Evolutionary conservation across 2,797 vertebrate genomes (phyloP), one percentile per base, ranked within the genome.

Genomic region (Sebastes matsubarae): DNA sequence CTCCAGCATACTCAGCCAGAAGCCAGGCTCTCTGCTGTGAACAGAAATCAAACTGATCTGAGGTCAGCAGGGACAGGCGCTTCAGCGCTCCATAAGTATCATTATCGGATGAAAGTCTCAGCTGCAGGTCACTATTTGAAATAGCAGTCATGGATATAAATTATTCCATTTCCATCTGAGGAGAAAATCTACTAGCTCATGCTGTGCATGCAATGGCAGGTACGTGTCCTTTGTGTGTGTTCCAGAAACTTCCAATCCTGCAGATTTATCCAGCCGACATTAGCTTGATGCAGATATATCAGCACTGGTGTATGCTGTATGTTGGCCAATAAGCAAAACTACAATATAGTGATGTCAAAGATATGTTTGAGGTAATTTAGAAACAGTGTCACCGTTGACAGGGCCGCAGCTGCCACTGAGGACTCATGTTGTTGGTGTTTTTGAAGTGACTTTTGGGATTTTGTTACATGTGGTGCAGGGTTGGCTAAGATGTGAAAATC

Each of bases 41-140:
- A 65, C 68, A 68, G 64, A 67, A 80, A 72, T 75, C 59, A 24
- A 65, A 38, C 78, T 66, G 84, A 79, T 82, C 84, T 78, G 69
- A 74, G 82, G 72, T 89, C 79, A 82, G 77, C 50, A 24, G 16
- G 13, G 38, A 65, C 60, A 22, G 8, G 24, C 58, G 29, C n/a
- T 8, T 60, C 6, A 27, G 16, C 30, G 67, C 65, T 46, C 57
- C 20, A 8, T 13, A 18, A 14, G 71, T 68, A 54, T 79, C 75
- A 81, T 71, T 69, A 82, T 32, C 64, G 52, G 77, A 83, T 75
- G 68, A 73, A 68, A 76, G 72, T 54, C 60, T 71, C 22, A 72
- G 67, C 70, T 75, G 72, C 10, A 22, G 68, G 81, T 80, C 69
- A 66, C 57, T 24, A n/a, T 78, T 66, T 79, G 52, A 79, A 77